These are phyloP conservation scores for Apamea crenata DNA, from an alignment of 2,888 invertebrate species.

Conservation along the genomic window DNA sequence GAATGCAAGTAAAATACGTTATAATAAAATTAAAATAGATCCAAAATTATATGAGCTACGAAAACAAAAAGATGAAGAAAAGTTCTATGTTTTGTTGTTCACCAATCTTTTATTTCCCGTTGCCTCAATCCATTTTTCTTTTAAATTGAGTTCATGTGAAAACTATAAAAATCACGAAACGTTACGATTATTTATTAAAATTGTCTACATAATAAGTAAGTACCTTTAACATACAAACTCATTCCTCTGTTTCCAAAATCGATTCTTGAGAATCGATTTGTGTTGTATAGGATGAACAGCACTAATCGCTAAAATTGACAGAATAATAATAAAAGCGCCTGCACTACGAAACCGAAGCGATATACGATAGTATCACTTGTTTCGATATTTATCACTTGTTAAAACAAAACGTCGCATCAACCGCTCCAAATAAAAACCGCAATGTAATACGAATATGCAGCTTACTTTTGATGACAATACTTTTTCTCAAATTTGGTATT, in stretches of 20 bases:
- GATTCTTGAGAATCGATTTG: slow-evolving; percentile 12
- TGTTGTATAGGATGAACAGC: slow-evolving; percentile 2
- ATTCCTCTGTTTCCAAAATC: slow-evolving; percentile 9
- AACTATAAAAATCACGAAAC: not conserved
- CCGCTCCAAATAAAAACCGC: not conserved
- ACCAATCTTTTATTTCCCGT: too few relatives aligned
- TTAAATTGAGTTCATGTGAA: too few relatives aligned
- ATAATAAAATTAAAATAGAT: too few relatives aligned
- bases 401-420: not conserved
- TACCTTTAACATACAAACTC: not conserved
- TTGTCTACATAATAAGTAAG: not conserved
- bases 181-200: not conserved
- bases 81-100: not conserved
- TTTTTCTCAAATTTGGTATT: not conserved
- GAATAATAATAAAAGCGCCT: not conserved
- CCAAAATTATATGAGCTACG: too few relatives aligned
- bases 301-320: not conserved
- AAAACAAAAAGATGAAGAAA: too few relatives aligned
- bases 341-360: slow-evolving; percentile 1
- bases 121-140: too few relatives aligned
- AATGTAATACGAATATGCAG: slow-evolving; percentile 3
- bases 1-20: too few relatives aligned
- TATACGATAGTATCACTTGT: not conserved
- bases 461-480: not conserved
- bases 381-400: slow-evolving; percentile 10